These are phyloP conservation scores for Nephrotoma flavescens DNA, from an alignment of 2,888 invertebrate genomes.

Conservation along the genomic window DNA sequence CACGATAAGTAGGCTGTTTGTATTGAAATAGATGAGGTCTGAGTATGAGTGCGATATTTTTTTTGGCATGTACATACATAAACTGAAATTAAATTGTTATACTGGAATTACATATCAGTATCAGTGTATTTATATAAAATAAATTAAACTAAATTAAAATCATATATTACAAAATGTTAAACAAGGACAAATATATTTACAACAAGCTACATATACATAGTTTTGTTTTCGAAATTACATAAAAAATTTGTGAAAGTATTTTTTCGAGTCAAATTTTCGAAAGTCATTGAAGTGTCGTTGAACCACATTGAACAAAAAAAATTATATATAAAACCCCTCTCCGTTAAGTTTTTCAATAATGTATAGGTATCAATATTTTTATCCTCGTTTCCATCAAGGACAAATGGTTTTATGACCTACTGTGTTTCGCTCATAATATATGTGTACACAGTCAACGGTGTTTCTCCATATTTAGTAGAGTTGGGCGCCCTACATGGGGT, in stretches of 20 bases:
- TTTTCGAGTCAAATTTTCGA: constrained; percentile 1
- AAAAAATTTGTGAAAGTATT: constrained; percentile 3
- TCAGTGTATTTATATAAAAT: background rate
- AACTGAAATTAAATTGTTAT: background rate
- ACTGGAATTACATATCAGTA: background rate
- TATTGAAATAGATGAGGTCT: background rate
- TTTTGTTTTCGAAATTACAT: background rate
- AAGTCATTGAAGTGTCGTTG: constrained; percentile 2
- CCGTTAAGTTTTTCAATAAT: background rate
- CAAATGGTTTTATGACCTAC: background rate
- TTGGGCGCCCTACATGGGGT: background rate
- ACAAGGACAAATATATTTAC: background rate
- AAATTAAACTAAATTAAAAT: background rate
- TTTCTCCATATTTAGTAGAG: background rate
- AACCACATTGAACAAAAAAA: background rate
- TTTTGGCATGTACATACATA: background rate
- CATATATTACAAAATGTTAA: background rate
- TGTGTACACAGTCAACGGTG: background rate
- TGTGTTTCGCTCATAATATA: background rate
- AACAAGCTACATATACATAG: background rate
- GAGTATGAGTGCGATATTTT: background rate
- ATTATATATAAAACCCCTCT: background rate
- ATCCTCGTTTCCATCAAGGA: background rate
- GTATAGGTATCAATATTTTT: background rate
- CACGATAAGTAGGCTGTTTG: background rate